phyloP scores from a whole-genome alignment of 1,140 invertebrate genomes.

The Callitettix versicolor region DNA sequence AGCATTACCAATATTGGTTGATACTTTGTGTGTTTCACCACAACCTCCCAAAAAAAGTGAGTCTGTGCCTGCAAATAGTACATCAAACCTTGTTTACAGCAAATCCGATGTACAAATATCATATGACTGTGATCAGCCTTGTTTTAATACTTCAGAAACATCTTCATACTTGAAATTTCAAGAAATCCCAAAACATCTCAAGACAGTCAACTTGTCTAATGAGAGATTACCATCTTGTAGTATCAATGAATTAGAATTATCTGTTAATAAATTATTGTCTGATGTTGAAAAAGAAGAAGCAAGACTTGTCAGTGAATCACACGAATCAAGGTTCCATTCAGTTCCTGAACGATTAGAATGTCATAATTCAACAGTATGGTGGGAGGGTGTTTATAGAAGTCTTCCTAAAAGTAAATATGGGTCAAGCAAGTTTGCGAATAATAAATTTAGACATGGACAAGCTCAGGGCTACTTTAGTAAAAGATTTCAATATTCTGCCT shows the following conservation, averaged over 20 bases:
- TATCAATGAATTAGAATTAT: constrained; percentile 20
- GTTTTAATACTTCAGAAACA: too few species aligned
- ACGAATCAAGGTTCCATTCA: background rate
- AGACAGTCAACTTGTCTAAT: too few species aligned
- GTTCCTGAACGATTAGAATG: constrained; percentile 7
- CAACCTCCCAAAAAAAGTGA: background rate
- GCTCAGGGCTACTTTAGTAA: background rate
- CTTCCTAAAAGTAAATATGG: background rate
- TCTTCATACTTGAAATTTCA: too few species aligned
- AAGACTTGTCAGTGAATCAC: constrained; percentile 4
- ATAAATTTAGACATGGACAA: background rate
- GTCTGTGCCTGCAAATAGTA: too few species aligned
- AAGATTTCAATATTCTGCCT: background rate
- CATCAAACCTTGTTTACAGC: too few species aligned
- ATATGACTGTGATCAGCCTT: too few species aligned
- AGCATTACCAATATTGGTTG: constrained; percentile 11
- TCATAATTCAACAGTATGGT: constrained; percentile 29
- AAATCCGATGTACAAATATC: too few species aligned
- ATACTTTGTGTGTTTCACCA: constrained; percentile 11
- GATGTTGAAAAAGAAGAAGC: constrained; percentile 25
- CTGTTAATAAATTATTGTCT: constrained; percentile 20
- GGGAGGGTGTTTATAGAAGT: constrained; percentile 31
- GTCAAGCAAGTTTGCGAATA: too few species aligned
- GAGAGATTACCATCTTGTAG: background rate
- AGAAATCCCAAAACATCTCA: too few species aligned